Conservation (phyloP, 2,888 invertebrate genomes). For the Trichacis sp. region DNA sequence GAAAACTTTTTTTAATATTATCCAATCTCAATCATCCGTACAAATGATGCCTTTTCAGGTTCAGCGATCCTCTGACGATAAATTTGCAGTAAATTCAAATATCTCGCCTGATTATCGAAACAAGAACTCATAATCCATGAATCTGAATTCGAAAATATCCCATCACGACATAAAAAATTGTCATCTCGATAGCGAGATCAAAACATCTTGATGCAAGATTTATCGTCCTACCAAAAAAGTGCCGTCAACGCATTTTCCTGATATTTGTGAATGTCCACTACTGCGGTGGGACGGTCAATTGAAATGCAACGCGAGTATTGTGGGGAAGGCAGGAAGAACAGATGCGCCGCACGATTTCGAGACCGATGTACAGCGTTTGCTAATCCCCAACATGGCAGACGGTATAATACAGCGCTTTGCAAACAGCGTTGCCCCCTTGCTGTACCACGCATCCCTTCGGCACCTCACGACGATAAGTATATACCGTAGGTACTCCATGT, state of each 20-base stretch:
- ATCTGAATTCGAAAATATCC: too few species aligned
- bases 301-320: conserved; percentile 51
- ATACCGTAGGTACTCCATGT: conserved; percentile 41
- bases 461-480: conserved; percentile 42
- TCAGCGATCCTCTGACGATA: too few species aligned
- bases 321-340: conserved; percentile 57
- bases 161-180: too few species aligned
- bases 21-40: too few species aligned
- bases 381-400: conserved; percentile 67
- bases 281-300: conserved; percentile 40
- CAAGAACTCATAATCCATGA: too few species aligned
- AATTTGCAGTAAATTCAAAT: too few species aligned
- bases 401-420: conserved; percentile 67
- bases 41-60: too few species aligned
- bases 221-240: too few species aligned
- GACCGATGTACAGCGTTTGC: conserved; percentile 66
- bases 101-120: too few species aligned
- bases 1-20: too few species aligned
- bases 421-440: conserved; percentile 53
- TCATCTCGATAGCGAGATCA: too few species aligned
- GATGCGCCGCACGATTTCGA: conserved; percentile 66
- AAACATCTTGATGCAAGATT: too few species aligned
- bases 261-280: conserved; percentile 59
- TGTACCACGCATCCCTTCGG: conserved; percentile 39
- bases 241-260: conserved; percentile 50